A percentile compares a stretch with the other conserved stretches of the same genome.
Conservation (phyloP, 2,797 vertebrate species). For the Antennarius maculatus region DNA sequence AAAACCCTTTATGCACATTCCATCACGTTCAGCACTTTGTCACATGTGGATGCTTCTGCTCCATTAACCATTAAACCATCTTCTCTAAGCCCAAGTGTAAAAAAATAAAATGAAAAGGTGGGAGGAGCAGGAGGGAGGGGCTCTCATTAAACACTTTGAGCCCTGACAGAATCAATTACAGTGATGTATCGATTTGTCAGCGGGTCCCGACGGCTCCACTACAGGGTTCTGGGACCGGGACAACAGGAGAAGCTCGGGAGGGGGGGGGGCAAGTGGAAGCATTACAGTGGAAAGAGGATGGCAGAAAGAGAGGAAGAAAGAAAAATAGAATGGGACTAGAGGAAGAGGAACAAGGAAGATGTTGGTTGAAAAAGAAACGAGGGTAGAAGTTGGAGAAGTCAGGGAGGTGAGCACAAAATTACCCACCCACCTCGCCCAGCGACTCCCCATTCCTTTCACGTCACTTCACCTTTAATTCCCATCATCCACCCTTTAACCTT, state of each 20-base stretch:
- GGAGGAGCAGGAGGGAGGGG: background rate
- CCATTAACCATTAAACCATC: conserved; percentile 57
- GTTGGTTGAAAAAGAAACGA: background rate
- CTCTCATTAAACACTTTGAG: conserved; percentile 77
- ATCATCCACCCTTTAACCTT: conserved; percentile 37
- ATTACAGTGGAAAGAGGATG: conserved; percentile 18
- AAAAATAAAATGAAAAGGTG: background rate
- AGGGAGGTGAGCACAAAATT: conserved; percentile 7
- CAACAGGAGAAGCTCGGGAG: conserved; percentile 10
- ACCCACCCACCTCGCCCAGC: background rate
- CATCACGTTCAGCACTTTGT: conserved; percentile 24
- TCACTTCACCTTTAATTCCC: conserved; percentile 57
- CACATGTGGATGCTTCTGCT: conserved; percentile 51
- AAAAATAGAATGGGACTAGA: conserved; percentile 2
- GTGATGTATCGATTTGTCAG: conserved; percentile 80
- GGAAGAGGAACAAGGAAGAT: background rate
- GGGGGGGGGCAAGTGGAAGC: conserved; percentile 29
- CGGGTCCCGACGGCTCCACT: conserved; percentile 48
- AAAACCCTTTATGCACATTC: conserved; percentile 10
- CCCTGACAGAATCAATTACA: conserved; percentile 78
- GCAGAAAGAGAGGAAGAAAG: conserved; percentile 16
- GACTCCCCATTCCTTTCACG: conserved; percentile 45
- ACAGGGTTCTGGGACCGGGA: conserved; percentile 29
- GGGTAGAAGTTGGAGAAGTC: background rate
- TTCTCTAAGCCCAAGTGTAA: conserved; percentile 29